Percentiles rank a stretch among this genome's conserved stretches.
phyloP scores from a whole-genome alignment of 2,113 vertebrate species.

The Trogon surrucura region DNA sequence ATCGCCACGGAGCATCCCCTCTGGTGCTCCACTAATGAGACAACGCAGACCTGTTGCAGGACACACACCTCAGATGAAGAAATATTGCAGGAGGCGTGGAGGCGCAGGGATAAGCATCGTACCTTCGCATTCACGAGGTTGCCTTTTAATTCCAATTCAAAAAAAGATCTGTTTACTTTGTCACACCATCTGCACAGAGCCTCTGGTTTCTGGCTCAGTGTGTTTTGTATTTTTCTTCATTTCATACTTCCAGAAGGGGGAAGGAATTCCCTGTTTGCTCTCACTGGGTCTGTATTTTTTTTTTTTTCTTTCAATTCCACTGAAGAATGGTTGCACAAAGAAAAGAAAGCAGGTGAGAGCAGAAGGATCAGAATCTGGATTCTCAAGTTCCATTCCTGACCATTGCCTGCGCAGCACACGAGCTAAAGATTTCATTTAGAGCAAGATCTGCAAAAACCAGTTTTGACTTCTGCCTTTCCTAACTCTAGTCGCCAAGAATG shows the following conservation, averaged over 20 bases:
- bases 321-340: not conserved
- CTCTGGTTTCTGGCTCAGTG: not conserved
- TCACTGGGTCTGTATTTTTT: not conserved
- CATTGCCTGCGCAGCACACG: fast-evolving
- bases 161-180: not conserved
- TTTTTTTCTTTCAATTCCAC: not conserved
- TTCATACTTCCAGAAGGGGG: not conserved
- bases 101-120: not conserved
- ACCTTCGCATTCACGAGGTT: not conserved
- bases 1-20: not conserved
- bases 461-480: not conserved
- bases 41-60: not conserved
- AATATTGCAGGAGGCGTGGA: fast-evolving
- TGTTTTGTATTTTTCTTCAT: not conserved
- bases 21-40: not conserved
- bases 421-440: not conserved
- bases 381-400: not conserved
- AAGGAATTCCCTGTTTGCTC: not conserved
- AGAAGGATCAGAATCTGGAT: not conserved
- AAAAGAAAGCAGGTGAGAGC: not conserved
- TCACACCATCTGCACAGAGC: not conserved
- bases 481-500: not conserved
- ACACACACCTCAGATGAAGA: not conserved
- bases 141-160: not conserved
- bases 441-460: not conserved